Base-by-base conservation (phyloP, 2,888 invertebrate species). In the Napeogenes sylphis region DNA sequence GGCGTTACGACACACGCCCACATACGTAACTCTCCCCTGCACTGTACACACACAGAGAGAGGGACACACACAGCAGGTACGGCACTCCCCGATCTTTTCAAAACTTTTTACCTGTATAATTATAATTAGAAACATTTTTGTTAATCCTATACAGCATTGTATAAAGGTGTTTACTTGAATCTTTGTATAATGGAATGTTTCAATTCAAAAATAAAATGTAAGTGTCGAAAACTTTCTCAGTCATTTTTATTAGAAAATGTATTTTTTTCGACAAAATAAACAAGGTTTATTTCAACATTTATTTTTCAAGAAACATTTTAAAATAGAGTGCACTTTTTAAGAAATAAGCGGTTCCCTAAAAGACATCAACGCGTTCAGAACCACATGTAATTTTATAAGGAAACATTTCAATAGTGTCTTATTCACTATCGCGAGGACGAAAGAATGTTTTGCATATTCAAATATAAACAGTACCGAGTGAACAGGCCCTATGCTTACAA, bases 1-100 rank as follows among this genome's bases (percentile, higher is more conserved):
- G 74, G 76, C 73, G 78, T 90, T 88, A 85, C 89, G 82, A 84
- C 87, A 87, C 77, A 85, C 85, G 74, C 87, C 77, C 76, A 85
- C 85, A 81, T 68, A 68, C 66, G 68, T 75, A 74, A 66, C 66
- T 59, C 63, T 69, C 73, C 75, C 74, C 72, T 73, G 63, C 65
- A 63, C 56, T 60, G 70, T 66, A 66, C 71, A 62, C 76, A 75
- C 70, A 75, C 71, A 71, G 56, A 62, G 76, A 75, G 69, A 75
- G 70, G 71, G 56, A 33, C 67, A 68, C 30, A 30, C 30, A 30
- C 21, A 6, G 68, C 82, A 82, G 84, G 85, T 86, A 88, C 74
- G 77, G 79, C 83, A 82, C 81, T 73, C 68, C 63, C 66, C 71
- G 80, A 81, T 79, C 79, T 79, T 78, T 51, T 51, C 30, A 58